A percentile compares a stretch with the other conserved stretches of the same genome.
Evolutionary conservation across 2,888 invertebrate genomes (phyloP).

Genomic region (Myopa tessellatipennis): DNA sequence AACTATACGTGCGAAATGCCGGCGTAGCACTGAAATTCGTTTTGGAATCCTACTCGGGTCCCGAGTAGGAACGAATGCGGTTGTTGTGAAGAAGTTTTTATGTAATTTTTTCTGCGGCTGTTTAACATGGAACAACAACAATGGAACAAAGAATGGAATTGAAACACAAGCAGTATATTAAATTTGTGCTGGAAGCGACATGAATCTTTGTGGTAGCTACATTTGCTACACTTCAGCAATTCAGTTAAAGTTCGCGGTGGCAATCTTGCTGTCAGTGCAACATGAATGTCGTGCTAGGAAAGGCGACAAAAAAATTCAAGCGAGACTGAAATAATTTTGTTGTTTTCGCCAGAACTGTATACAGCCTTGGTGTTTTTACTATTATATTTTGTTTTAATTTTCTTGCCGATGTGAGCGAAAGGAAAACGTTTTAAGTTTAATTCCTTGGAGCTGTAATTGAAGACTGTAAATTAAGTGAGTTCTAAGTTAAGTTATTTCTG

Average conservation of each 20-base stretch:
- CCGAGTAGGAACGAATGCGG: neutral
- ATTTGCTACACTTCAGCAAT: neutral
- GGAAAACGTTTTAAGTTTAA: constrained; percentile 21
- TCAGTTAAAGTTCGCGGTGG: constrained; percentile 29
- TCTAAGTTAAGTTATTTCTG: neutral
- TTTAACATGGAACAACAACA: no score
- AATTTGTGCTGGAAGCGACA: constrained; percentile 7
- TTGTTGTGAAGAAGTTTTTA: no score
- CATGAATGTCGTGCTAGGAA: neutral
- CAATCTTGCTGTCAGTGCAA: neutral
- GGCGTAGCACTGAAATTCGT: neutral
- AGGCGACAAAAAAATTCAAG: neutral
- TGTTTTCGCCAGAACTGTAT: neutral
- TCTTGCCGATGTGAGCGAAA: constrained; percentile 21
- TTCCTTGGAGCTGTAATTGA: constrained; percentile 18
- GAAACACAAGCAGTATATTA: constrained; percentile 8
- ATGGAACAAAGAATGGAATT: no score
- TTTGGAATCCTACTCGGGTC: no score
- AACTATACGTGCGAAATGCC: neutral
- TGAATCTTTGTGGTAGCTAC: constrained; percentile 9
- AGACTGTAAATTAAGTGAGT: constrained; percentile 29
- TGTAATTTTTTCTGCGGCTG: no score
- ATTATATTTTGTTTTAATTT: neutral
- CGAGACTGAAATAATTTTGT: neutral
- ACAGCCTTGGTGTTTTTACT: constrained; percentile 16